phyloP scores from a whole-genome alignment of 2,888 invertebrate genomes.

The Cryptophagus acutangulus region DNA sequence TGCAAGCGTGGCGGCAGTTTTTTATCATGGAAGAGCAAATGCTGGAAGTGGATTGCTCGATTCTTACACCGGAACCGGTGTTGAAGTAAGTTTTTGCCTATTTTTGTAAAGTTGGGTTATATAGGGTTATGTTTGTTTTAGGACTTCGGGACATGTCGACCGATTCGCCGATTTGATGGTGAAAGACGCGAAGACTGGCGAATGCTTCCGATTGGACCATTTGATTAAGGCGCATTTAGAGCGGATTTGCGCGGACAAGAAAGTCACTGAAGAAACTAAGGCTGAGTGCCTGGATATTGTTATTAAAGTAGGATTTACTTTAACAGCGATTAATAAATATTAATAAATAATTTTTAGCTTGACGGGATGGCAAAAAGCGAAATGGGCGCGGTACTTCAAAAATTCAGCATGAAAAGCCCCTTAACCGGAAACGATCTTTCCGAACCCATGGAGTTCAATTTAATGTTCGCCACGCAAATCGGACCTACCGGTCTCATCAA shows the following conservation, averaged over 20 bases:
- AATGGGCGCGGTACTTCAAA: slow-evolving; percentile 77
- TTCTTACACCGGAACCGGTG: slow-evolving; percentile 95
- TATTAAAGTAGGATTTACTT: slow-evolving; percentile 53
- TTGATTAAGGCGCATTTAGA: slow-evolving; percentile 92
- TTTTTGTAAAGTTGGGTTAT: slow-evolving; percentile 1
- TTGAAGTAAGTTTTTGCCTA: slow-evolving; percentile 59
- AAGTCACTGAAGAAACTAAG: slow-evolving; percentile 63
- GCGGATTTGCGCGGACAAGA: slow-evolving; percentile 80
- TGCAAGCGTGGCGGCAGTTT: slow-evolving; percentile 89
- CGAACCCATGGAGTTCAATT: slow-evolving; percentile 96
- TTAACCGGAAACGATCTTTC: slow-evolving; percentile 90
- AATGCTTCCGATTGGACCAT: slow-evolving; percentile 97
- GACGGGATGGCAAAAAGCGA: slow-evolving; percentile 91
- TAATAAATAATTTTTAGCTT: slow-evolving; percentile 47
- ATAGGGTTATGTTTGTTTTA: too few relatives aligned
- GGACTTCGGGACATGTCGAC: slow-evolving; percentile 97
- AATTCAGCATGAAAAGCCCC: slow-evolving; percentile 92
- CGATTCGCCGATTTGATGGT: slow-evolving; percentile 99
- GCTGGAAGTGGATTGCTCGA: slow-evolving; percentile 97
- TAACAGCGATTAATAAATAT: slow-evolving; percentile 3
- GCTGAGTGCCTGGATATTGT: slow-evolving; percentile 74
- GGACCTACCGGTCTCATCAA: slow-evolving; percentile 94
- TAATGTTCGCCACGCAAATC: slow-evolving; percentile 98
- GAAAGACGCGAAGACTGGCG: slow-evolving; percentile 91
- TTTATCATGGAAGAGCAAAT: slow-evolving; percentile 98